phyloP scores from a whole-genome alignment of 2,113 vertebrate species.

The Pontoporia blainvillei region DNA sequence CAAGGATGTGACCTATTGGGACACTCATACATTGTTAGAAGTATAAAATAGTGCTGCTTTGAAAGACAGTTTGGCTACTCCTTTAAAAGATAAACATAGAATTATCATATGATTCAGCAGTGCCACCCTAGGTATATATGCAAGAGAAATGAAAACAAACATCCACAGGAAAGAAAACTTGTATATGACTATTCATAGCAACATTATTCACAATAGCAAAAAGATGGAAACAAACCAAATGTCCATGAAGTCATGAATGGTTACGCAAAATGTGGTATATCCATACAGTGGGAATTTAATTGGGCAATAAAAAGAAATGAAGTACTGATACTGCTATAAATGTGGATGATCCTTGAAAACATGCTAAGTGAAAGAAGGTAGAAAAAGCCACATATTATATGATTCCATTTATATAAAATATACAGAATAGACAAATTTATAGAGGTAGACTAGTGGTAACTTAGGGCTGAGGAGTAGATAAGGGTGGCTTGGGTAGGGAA shows the following conservation, averaged over 20 bases:
- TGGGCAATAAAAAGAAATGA: background rate
- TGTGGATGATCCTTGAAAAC: background rate
- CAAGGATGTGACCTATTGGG: background rate
- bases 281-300: background rate
- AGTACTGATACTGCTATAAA: background rate
- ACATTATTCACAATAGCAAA: background rate
- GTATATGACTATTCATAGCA: background rate
- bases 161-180: background rate
- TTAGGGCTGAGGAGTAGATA: background rate
- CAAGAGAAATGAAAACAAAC: background rate
- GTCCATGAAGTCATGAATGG: background rate
- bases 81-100: constrained; percentile 3
- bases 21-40: background rate
- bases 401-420: background rate
- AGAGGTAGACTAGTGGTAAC: background rate
- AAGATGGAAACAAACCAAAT: background rate
- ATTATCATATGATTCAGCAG: background rate
- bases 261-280: background rate
- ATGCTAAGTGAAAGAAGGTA: background rate
- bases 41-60: background rate
- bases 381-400: background rate
- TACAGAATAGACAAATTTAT: background rate
- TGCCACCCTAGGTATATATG: background rate
- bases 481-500: background rate
- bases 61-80: background rate